Evolutionary conservation across 2,888 invertebrate species (phyloP), one percentile per base, ranked within the genome.

Genomic region (Xylophagus ater): DNA sequence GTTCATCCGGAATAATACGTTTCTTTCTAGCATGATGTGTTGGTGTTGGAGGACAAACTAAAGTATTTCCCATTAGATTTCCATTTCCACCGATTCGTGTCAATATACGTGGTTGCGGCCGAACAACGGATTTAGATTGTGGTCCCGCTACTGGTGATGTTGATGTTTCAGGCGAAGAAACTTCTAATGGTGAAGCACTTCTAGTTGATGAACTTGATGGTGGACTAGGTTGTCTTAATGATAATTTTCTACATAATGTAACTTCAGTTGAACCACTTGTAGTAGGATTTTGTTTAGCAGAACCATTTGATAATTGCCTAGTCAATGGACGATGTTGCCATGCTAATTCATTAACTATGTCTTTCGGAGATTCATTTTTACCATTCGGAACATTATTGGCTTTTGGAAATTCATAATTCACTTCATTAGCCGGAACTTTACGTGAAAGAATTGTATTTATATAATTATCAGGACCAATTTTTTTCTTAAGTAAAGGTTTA

Each of bases 41-140:
- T 0, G 88, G 88, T 0, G 88, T 88, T 1, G 88, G 88, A 3
- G 87, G 87, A 55, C 87, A 87, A 46, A 85, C 76, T 1, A 80
- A 73, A 28, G 68, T 64, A 33, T 37, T 32, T 3, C 45, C 42
- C 20, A 34, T 39, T 14, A 41, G 40, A 30, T 39, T 44, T 43
- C 41, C 9, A 44, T 38, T 40, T 12, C 56, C 59, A 4, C 56
- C 59, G 35, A 77, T 73, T 34, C 78, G 65, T 4, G 75, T 70
- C 15, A 78, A 51, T 2, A 73, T 71, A 44, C 78, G 67, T 3
- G 79, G 78, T 49, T 81, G 78, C 14, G 77, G 78, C 39, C 76
- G 56, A 47, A 72, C 37, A 9, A 47, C 28, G 3, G 47, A 35
- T 21, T 49, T 49, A 1, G 41, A 30, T 28, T 45, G 41, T 9